Base-by-base conservation (phyloP, 2,888 invertebrate species). In the Dysmachus trigonus region DNA sequence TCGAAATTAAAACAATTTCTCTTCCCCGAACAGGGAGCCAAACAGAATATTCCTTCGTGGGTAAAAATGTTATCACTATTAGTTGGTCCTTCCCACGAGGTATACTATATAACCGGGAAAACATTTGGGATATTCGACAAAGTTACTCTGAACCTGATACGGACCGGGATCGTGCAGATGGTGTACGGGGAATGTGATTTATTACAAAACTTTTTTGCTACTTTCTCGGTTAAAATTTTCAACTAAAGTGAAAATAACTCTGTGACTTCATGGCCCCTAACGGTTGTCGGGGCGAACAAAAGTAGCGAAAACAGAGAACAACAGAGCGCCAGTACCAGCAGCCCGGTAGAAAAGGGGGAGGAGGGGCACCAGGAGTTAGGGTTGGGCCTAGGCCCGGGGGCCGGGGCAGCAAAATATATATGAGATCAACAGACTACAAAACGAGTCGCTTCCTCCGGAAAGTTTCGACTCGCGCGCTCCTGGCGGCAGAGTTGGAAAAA, bases 171-270 rank as follows among this genome's bases (percentile, higher is more conserved):
- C 62, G 62, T 62, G 27, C 62, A 62, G 62, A 62, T 62, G 62
- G 62, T 73, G 77, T 22, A 77, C 15, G n/a, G 77, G 38, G 31
- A 33, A 82, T 82, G 62, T 82, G 82, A 82, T 82, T 82, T 82
- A 82, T 82, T 82, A 47, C 82, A 71, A 82, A 82, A 82, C 82
- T 82, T 82, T 82, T 82, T 33, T 62, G 82, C 62, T 82, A 53
- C 62, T 82, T 81, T 82, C 82, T 82, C 82, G 22, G 82, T 33
- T 18, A 82, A 82, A 82, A 77, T 62, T 82, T 82, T 82, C 62
- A 31, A 82, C 82, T 82, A 53, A 82, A 82, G 82, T 82, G 82
- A 82, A 62, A 82, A 82, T 82, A 82, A 82, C 33, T 82, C 82
- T 82, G 22, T 62, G 71, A 62, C 82, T 82, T 82, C 22, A 35